A percentile compares a stretch with the other conserved stretches of the same genome.
Conservation (phyloP, 2,888 invertebrate genomes). For the Lampropteryx suffumata region DNA sequence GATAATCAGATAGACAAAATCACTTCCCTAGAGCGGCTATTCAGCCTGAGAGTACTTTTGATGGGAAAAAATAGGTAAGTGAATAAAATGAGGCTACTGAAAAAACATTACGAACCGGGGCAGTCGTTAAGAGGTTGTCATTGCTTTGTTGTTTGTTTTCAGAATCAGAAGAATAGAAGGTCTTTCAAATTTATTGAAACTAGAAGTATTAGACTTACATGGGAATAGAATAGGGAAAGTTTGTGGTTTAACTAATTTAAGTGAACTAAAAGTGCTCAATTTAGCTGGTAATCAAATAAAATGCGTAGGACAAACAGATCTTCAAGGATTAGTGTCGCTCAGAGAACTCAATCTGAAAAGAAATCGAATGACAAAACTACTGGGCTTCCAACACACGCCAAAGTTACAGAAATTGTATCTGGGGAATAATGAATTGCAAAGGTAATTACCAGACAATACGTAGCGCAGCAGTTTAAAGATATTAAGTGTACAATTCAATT, state of each 20-base stretch:
- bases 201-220: constrained; percentile 96
- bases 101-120: too few relatives aligned
- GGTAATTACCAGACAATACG: constrained; percentile 46
- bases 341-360: constrained; percentile 94
- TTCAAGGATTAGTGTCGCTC: constrained; percentile 89
- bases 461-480: too few relatives aligned
- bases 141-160: too few relatives aligned
- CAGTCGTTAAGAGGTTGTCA: too few relatives aligned
- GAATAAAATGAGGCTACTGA: too few relatives aligned
- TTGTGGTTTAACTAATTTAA: constrained; percentile 85
- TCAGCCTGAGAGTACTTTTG: constrained; percentile 91
- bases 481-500: too few relatives aligned
- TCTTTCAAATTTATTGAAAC: constrained; percentile 86
- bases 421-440: constrained; percentile 90
- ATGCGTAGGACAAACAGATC: constrained; percentile 88
- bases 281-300: constrained; percentile 95
- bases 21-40: constrained; percentile 88
- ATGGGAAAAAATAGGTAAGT: constrained; percentile 94
- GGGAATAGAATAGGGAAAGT: constrained; percentile 94
- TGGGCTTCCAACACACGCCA: constrained; percentile 90
- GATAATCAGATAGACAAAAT: constrained; percentile 97
- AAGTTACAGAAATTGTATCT: constrained; percentile 91
- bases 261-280: constrained; percentile 94
- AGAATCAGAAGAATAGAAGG: constrained; percentile 92
- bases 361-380: constrained; percentile 90